A percentile compares a stretch with the other conserved stretches of the same genome.
Evolutionary conservation across 2,113 vertebrate species (phyloP).

Genomic region (Petaurus breviceps): DNA sequence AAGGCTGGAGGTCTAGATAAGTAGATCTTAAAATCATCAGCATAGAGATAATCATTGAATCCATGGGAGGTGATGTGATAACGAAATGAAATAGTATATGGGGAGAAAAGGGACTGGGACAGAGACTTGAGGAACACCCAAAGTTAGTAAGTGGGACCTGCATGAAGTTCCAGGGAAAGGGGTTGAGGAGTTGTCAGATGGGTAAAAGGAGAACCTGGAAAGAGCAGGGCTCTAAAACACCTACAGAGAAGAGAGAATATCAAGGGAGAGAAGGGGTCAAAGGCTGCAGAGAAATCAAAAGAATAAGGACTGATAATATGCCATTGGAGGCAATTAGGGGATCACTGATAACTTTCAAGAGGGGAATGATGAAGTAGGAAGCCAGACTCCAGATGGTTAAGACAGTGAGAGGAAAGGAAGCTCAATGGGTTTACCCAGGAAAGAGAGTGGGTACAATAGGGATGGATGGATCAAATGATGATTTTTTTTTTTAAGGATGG

Average conservation of each 20-base stretch:
- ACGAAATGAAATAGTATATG: not conserved
- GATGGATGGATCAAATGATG: not conserved
- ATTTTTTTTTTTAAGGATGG: not conserved
- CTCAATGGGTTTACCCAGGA: not conserved
- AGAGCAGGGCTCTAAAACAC: not conserved
- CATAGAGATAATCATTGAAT: not conserved
- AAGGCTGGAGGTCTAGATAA: not conserved
- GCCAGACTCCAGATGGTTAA: not conserved
- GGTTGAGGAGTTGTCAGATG: not conserved
- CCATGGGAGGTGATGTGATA: not conserved
- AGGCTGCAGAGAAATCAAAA: not conserved
- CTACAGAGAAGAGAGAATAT: not conserved
- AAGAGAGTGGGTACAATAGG: not conserved
- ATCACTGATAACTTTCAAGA: not conserved
- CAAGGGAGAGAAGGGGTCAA: not conserved
- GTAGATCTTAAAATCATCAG: not conserved
- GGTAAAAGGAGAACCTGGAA: not conserved
- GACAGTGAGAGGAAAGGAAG: not conserved
- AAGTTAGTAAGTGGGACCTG: not conserved
- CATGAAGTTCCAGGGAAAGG: not conserved
- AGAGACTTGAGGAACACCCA: not conserved
- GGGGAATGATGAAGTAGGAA: not conserved
- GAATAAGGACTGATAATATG: not conserved
- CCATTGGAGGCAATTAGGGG: not conserved
- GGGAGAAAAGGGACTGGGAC: not conserved